Base-by-base conservation (phyloP, 2,888 invertebrate genomes). In the Drosophila eohydei region DNA sequence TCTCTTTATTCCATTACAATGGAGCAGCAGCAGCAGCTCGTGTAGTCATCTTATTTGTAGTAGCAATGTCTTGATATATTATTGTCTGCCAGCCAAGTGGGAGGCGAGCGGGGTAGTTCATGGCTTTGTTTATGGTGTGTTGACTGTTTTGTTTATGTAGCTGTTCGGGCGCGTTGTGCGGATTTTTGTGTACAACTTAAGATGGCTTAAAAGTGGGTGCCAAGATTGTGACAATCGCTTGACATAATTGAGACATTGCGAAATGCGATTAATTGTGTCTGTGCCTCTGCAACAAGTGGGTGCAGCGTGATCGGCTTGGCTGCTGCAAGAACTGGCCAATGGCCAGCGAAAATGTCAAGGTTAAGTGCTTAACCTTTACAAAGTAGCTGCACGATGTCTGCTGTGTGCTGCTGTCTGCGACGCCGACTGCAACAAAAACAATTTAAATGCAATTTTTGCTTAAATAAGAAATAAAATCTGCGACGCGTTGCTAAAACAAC, bases 161-260 rank as follows among this genome's bases (percentile, higher is more conserved):
- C 69, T 72, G 71, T 72, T 79, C 16, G 58, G 64, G 44, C 51
- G 64, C 54, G 58, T 66, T 73, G 68, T 59, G 43, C 58, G 36
- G 60, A 44, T 43, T 61, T 60, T 78, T 58, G 21, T 60, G 36
- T 40, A 46, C 66, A 57, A 62, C 60, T 64, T 61, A 21, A 58
- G 63, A 52, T 62, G 62, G 63, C 30, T 52, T 50, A 41, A 59
- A n/a, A 36, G 60, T 11, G 65, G 52, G 68, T 74, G 75, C 57
- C 64, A 61, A 72, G 83, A 71, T 81, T 80, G 70, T 80, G 80
- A 79, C 82, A 79, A 79, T 66, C 71, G 60, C 63, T 74, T 90
- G 90, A 91, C 90, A 91, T 90, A 90, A 90, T 90, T 90, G 90
- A 91, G 91, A 90, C 91, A 91, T 90, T 89, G 88, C 28, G 74